These are phyloP conservation scores for Chloroceryle inda DNA, from an alignment of 2,797 vertebrate species.

Conservation along the genomic window DNA sequence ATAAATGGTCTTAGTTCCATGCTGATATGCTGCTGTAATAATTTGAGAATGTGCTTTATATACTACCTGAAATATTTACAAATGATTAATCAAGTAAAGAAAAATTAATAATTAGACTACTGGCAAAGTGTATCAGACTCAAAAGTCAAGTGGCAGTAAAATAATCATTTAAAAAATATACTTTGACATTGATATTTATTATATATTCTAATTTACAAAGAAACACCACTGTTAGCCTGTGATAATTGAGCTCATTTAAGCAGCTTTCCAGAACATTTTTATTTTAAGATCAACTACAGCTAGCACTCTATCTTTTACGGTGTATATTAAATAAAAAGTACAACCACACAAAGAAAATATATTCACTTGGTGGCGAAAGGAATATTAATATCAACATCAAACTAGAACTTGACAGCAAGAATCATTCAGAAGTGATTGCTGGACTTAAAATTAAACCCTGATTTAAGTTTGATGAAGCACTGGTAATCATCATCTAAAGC, in stretches of 20 bases:
- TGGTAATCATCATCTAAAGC: background rate
- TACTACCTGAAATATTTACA: background rate
- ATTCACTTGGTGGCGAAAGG: slow-evolving; percentile 67
- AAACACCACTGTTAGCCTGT: background rate
- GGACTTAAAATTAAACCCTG: background rate
- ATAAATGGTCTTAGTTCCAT: background rate
- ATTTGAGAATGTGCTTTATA: background rate
- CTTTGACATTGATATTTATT: background rate
- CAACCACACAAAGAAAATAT: slow-evolving; percentile 16
- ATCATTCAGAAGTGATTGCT: background rate
- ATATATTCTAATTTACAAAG: slow-evolving; percentile 1
- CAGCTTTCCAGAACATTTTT: background rate
- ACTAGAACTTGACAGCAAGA: background rate
- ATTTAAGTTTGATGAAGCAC: background rate
- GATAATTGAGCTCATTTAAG: background rate
- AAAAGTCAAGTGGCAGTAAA: background rate
- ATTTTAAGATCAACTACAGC: slow-evolving; percentile 16
- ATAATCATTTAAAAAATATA: background rate
- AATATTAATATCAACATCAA: slow-evolving; percentile 73
- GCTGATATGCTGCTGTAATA: background rate
- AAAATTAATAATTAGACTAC: slow-evolving; percentile 5
- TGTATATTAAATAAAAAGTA: background rate
- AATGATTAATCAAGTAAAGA: background rate
- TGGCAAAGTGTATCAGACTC: background rate
- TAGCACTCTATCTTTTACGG: background rate